Evolutionary conservation across 92 coral and sea anemone species (phyloP).

Genomic region (Diadumene lineata): DNA sequence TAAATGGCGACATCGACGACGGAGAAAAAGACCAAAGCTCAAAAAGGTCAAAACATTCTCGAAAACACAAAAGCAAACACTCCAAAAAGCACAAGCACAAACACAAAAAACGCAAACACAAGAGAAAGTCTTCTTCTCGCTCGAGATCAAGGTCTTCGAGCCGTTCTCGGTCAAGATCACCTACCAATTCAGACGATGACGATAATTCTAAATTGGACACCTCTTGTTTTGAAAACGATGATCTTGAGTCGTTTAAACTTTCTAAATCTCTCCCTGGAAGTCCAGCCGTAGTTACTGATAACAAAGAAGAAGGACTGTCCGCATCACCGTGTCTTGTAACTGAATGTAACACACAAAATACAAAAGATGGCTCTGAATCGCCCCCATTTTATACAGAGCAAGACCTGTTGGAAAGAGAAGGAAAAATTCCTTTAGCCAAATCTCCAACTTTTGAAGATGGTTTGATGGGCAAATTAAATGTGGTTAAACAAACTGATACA

Average conservation of each 20-base stretch:
- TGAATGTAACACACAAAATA: background rate
- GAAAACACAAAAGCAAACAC: slow-evolving; percentile 81
- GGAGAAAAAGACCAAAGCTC: slow-evolving; percentile 31
- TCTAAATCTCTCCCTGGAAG: slow-evolving; percentile 21
- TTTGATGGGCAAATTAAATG: background rate
- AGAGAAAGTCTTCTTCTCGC: slow-evolving; percentile 52
- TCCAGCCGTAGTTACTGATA: background rate
- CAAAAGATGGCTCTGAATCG: background rate
- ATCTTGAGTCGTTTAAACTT: slow-evolving; percentile 17
- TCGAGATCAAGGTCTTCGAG: slow-evolving; percentile 53
- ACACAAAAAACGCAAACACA: slow-evolving; percentile 68
- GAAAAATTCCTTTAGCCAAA: background rate
- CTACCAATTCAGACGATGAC: background rate
- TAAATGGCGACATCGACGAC: slow-evolving; percentile 9
- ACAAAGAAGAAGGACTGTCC: background rate
- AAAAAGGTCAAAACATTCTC: slow-evolving; percentile 48
- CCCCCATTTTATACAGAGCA: slow-evolving; percentile 3
- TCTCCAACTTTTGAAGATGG: background rate
- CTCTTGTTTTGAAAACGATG: background rate
- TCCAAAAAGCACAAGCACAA: slow-evolving; percentile 72
- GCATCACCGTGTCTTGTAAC: background rate
- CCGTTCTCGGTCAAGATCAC: slow-evolving; percentile 50
- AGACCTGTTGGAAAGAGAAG: background rate
- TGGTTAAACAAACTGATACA: background rate
- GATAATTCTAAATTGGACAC: slow-evolving; percentile 2